Percentiles rank a stretch among this genome's conserved stretches.
These are phyloP conservation scores for Drosophila sordidula DNA, from an alignment of 2,888 invertebrate genomes.

Conservation along the genomic window DNA sequence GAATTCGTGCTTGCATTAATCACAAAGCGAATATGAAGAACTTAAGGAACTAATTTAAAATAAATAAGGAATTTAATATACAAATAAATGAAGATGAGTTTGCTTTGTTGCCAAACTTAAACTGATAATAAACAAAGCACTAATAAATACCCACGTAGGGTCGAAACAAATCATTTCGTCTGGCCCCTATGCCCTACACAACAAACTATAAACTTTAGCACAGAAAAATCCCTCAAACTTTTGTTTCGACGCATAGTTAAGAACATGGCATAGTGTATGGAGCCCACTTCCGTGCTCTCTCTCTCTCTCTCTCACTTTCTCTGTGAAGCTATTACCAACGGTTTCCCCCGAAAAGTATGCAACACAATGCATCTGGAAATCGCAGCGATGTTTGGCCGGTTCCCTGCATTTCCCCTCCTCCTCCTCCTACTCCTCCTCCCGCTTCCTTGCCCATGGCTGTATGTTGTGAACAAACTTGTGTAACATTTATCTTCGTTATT, in stretches of 20 bases:
- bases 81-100: too few relatives aligned
- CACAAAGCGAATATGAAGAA: too few relatives aligned
- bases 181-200: slow-evolving; percentile 18
- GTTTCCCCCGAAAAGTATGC: slow-evolving; percentile 46
- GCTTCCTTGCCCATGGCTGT: slow-evolving; percentile 25
- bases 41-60: too few relatives aligned
- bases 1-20: too few relatives aligned
- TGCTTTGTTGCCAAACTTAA: too few relatives aligned
- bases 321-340: slow-evolving; percentile 30
- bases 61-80: too few relatives aligned
- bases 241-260: slow-evolving; percentile 49
- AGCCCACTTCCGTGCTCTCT: not conserved
- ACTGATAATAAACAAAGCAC: too few relatives aligned
- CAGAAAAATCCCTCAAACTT: slow-evolving; percentile 49
- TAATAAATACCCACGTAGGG: not conserved
- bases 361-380: slow-evolving; percentile 64
- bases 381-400: slow-evolving; percentile 25
- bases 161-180: slow-evolving; percentile 7
- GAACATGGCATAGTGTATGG: slow-evolving; percentile 19
- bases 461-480: slow-evolving; percentile 65
- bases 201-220: slow-evolving; percentile 42
- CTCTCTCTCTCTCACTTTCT: not conserved
- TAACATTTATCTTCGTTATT: slow-evolving; percentile 80
- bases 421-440: not conserved
- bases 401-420: not conserved